These are phyloP conservation scores for Ophioninae sp. DNA, from an alignment of 2,888 invertebrate species.

Conservation along the genomic window DNA sequence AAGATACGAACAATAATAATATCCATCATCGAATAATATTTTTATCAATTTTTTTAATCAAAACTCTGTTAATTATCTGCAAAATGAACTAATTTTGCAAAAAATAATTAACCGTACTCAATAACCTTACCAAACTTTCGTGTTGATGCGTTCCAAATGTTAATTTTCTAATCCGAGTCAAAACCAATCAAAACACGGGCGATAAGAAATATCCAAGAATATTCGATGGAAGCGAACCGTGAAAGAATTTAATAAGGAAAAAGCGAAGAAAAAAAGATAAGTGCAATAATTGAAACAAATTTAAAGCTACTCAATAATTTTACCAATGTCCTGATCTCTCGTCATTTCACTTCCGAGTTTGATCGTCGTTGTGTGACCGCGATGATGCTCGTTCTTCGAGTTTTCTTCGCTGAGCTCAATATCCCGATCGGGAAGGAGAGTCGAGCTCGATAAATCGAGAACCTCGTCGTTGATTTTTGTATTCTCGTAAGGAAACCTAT, in stretches of 20 bases:
- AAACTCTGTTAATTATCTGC: neutral
- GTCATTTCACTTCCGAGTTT: slow-evolving; percentile 65
- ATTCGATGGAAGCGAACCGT: neutral
- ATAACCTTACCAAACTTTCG: neutral
- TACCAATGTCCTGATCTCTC: slow-evolving; percentile 53
- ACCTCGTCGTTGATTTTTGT: neutral
- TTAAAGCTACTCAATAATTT: slow-evolving; percentile 15
- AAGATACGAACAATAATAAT: neutral
- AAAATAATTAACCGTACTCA: neutral
- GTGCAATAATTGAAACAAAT: neutral
- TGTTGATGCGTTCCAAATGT: neutral
- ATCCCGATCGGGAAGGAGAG: neutral
- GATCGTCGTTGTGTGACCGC: slow-evolving; percentile 72
- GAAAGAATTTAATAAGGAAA: neutral
- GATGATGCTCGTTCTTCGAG: slow-evolving; percentile 57
- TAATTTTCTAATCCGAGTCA: neutral
- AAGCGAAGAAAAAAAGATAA: neutral
- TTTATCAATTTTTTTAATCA: neutral
- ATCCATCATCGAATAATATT: neutral
- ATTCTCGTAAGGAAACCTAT: neutral
- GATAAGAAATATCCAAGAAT: neutral
- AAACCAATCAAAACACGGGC: neutral
- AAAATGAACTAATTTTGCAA: neutral
- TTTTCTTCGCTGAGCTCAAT: neutral
- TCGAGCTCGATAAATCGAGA: neutral